Conservation (phyloP, 1,140 invertebrate genomes). For the Diachasma alloeum region DNA sequence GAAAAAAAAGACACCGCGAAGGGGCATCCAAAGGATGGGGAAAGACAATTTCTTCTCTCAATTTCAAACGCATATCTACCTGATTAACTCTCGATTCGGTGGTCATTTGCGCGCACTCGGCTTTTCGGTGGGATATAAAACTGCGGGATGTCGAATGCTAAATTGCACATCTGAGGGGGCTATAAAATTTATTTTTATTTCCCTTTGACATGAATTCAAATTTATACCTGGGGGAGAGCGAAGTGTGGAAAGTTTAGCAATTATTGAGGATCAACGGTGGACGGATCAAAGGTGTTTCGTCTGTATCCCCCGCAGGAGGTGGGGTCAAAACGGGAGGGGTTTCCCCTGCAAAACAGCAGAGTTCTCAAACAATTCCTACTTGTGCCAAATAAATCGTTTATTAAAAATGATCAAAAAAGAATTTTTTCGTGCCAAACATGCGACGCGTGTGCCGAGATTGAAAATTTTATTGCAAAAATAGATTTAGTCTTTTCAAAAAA, state of each 20-base stretch:
- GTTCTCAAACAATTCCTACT: too few species aligned
- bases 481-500: too few species aligned
- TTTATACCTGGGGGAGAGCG: not conserved
- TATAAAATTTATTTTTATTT: constrained; percentile 8
- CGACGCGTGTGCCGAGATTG: too few species aligned
- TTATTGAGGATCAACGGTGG: not conserved
- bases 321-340: too few species aligned
- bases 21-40: not conserved
- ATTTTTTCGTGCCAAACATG: too few species aligned
- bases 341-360: too few species aligned
- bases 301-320: too few species aligned
- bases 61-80: constrained; percentile 2
- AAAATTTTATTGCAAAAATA: too few species aligned
- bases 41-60: not conserved
- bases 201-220: not conserved
- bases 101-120: not conserved
- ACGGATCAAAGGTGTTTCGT: too few species aligned
- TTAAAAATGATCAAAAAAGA: too few species aligned
- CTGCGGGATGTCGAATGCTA: not conserved
- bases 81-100: constrained; percentile 9
- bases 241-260: not conserved
- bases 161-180: not conserved
- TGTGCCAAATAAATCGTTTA: too few species aligned
- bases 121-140: not conserved
- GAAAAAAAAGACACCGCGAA: not conserved